Evolutionary conservation across 2,797 vertebrate species (phyloP).

Genomic region (Muscicapa striata): DNA sequence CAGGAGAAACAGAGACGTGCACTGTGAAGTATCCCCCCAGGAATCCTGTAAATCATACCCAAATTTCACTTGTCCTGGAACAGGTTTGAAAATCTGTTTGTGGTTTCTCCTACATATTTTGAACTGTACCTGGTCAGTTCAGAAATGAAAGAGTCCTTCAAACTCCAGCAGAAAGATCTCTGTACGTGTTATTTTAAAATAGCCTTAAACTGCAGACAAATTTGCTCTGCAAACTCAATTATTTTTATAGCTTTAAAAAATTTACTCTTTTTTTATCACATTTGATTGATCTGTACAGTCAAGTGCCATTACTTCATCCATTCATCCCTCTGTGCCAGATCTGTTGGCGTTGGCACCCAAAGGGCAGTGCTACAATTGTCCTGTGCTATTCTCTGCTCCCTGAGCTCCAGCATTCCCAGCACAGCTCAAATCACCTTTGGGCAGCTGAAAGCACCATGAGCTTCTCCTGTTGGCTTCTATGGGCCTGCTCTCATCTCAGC

Average conservation of each 20-base stretch:
- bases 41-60: conserved; percentile 62
- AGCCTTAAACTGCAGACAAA: not conserved
- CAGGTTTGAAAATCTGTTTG: conserved; percentile 71
- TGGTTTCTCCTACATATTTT: conserved; percentile 56
- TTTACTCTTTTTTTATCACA: not conserved
- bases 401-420: not conserved
- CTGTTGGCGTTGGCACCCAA: fast-evolving
- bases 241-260: not conserved
- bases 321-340: not conserved
- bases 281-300: not conserved
- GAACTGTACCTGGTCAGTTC: conserved; percentile 49
- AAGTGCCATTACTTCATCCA: not conserved
- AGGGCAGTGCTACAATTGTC: not conserved
- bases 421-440: not conserved
- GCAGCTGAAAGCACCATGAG: not conserved
- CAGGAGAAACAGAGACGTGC: conserved; percentile 46
- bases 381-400: not conserved
- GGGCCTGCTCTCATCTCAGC: not conserved
- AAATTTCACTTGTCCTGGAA: conserved; percentile 67
- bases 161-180: not conserved
- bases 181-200: not conserved
- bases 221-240: conserved; percentile 21
- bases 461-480: not conserved
- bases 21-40: conserved; percentile 58
- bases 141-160: conserved; percentile 36